Evolutionary conservation across 2,888 invertebrate genomes (phyloP), one percentile per base, ranked within the genome.

Genomic region (Pocota personata): DNA sequence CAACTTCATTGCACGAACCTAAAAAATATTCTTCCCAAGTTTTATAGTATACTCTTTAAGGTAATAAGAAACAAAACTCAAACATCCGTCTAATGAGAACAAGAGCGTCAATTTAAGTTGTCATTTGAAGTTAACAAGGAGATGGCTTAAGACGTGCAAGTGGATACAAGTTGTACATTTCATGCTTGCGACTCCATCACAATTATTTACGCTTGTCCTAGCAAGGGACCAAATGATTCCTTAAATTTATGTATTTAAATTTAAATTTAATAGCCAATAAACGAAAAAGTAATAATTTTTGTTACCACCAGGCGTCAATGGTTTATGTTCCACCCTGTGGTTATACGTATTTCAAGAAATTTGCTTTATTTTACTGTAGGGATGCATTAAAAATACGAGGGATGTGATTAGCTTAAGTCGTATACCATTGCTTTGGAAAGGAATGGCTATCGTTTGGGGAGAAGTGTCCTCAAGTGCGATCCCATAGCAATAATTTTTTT

Each of bases 391-490:
- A 76, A 71, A 52, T 66, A 82, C 76, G 64, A 76, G 40, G 57
- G 57, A 43, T 75, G 48, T 77, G 82, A 82, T 82, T 77, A 76
- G 71, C 77, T 76, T 66, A 71, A 82, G 82, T 62, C 46, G 30
- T 76, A 71, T 76, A 46, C 32, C 67, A 46, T 46, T 67, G 21
- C 72, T 37, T 14, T 62, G 32, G 27, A 30, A 35, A 58, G 21
- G 43, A 75, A 57, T 48, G 48, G 43, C 71, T 71, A 52, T 67
- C 46, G 37, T 40, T 48, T 12, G 46, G 71, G 37, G 50, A 50
- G 30, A 27, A 57, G 21, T 57, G 57, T 37, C 57, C 82, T 71
- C 64, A 52, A 82, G 55, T 82, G 76, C 55, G 40, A 82, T 60
- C 55, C 55, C 80, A 80, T 24, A 67, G 73, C 69, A 62, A 76